Base-by-base conservation (phyloP, 2,888 invertebrate genomes). In the Plagodis dolabraria region DNA sequence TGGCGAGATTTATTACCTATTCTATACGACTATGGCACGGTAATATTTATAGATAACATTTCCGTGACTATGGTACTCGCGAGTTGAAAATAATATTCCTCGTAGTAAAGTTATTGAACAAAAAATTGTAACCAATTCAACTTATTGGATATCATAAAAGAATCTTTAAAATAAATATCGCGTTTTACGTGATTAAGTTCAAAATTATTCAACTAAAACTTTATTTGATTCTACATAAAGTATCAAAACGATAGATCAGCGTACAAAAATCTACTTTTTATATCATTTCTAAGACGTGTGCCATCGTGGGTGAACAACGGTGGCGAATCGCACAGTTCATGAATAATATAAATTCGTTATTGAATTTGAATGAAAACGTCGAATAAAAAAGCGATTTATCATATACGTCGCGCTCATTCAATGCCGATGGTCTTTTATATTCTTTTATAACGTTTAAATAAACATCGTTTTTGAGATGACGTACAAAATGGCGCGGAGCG, bases 331-430 rank as follows among this genome's bases (percentile, higher is more conserved):
- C 79, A 85, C 84, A 80, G 78, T 85, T 87, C 86, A 88, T 87
- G 91, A 90, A 92, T 91, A 89, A 92, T 89, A 89, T 83, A 85
- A 87, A 89, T 87, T 89, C 87, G 81, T 87, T 89, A 89, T 89
- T 88, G 85, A 82, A 84, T 86, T 88, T 85, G 75, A 87, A 89
- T 88, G 76, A 86, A 87, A 85, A 79, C 76, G 83, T 84, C 85
- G 85, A 86, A 92, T 92, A 89, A 92, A 92, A 91, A 86, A 77
- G 77, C 80, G 86, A 92, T 92, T 88, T 87, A 92, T 92, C 92
- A 92, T 87, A 89, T 85, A 86, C 70, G 82, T 84, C 82, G 73
- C 60, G 71, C 70, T 81, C 70, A 85, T 87, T 86, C 85, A 86
- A 77, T 67, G 71, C 71, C 58, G 76, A 79, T 75, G 76, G 69